Base-by-base conservation (phyloP, 2,113 vertebrate species). In the Cottus gobio region DNA sequence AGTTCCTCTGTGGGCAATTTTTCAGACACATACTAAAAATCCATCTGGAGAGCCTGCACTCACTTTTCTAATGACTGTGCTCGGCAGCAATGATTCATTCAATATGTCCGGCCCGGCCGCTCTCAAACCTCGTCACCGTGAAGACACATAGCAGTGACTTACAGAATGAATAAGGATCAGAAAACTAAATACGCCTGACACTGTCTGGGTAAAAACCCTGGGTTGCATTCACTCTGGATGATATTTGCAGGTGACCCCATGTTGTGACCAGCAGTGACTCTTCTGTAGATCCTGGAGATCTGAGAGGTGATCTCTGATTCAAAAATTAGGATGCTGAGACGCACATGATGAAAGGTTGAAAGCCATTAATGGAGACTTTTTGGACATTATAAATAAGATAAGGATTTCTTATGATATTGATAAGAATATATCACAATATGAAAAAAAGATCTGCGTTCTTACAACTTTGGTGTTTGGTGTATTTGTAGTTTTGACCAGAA, bases 1-100 rank as follows among this genome's bases (percentile, higher is more conserved):
- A 90, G 76, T 44, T 71, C 63, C 67, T 66, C 75, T 75, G 81
- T 64, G 81, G 80, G 72, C 54, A 85, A 86, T 68, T 79, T 79
- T 67, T 80, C 60, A 84, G 75, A 85, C 71, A 77, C 30, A 22
- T 46, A 67, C 75, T 61, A 78, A 60, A 77, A 74, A 75, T 80
- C 84, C 67, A 86, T 86, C 70, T 65, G 73, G 28, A 77, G 64
- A 85, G 56, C 10, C 28, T 16, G n/a, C 36, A 57, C 48, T 71
- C 76, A 39, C 34, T 74, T 44, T 30, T 54, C 28, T 46, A 20
- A 65, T 60, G 50, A 46, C 50, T 28, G 67, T 68, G 36, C 7
- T 58, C 28, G 76, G 56, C 7, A 52, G 26, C 5, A 30, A 75
- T 65, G 80, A 77, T 71, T 84, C 70, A 84, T 61, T 78, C 72